Evolutionary conservation across 2,113 vertebrate genomes (phyloP), one percentile per base, ranked within the genome.

Genomic region (Lophius piscatorius): DNA sequence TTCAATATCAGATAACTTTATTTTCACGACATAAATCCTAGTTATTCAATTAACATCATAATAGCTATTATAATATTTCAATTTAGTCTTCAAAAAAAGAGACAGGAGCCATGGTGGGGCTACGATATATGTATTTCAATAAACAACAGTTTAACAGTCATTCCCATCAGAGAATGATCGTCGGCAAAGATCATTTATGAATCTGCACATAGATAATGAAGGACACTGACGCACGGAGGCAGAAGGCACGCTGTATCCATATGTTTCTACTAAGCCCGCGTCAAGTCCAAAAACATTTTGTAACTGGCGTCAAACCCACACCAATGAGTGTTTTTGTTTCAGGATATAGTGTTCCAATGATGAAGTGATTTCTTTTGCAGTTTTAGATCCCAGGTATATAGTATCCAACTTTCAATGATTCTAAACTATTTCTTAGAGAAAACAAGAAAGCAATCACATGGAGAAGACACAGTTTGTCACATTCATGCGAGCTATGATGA

Each of bases 241-340:
- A 69, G 44, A 81, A 81, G 82, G 82, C 74, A 85, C 81, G 67
- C 70, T 45, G 60, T 36, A 51, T 24, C 50, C 40, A 24, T 12
- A 45, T 45, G 40, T 14, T 58, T 61, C 51, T 44, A 40, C 56
- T 39, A 52, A 74, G 21, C 45, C 44, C n/a, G 8, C 39, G 31
- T 34, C 20, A 14, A 20, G 45, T 44, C 45, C 2, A 2, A 23
- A 29, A 63, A 24, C 28, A 18, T 26, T 13, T 10, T 33, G 22
- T 57, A 12, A 39, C 29, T 31, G 9, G 29, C n/a, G n/a, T n/a
- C n/a, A 31, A 31, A 31, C 29, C 29, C 10, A 29, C 17, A 3
- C 18, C 16, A 11, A 39, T 21, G 3, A 35, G 21, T 6, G 11
- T 9, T 35, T 60, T 18, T 31, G 36, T 58, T 74, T 72, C 13